Percentiles rank a stretch among this genome's conserved stretches.
Conservation (phyloP, 2,797 vertebrate genomes). For the Eurystomus glaucurus region DNA sequence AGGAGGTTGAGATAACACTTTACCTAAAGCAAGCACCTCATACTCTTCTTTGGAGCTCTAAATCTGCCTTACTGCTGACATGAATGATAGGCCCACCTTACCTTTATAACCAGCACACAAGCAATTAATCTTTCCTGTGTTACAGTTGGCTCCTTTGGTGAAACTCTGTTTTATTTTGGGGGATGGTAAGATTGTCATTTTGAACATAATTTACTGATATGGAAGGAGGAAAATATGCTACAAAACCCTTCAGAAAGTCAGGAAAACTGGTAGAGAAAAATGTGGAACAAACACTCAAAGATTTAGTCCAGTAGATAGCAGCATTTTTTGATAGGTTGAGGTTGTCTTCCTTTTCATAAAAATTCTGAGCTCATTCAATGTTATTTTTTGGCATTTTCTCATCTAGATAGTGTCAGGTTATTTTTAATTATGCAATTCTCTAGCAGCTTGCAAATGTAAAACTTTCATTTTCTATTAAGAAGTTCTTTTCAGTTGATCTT, state of each 20-base stretch:
- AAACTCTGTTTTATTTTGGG: background rate
- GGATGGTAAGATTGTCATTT: background rate
- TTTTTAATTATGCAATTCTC: conserved; percentile 60
- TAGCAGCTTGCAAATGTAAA: conserved; percentile 19
- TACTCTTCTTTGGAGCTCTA: background rate
- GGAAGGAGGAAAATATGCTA: background rate
- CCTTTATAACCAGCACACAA: background rate
- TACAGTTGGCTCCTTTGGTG: background rate
- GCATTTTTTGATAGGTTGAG: background rate
- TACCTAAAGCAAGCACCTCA: background rate
- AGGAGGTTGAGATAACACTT: background rate
- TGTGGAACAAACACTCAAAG: background rate
- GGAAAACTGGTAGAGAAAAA: background rate
- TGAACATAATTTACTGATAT: background rate
- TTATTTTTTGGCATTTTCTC: conserved; percentile 23
- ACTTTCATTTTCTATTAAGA: conserved; percentile 61
- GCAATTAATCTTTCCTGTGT: background rate
- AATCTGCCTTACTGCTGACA: background rate
- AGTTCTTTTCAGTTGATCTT: conserved; percentile 52
- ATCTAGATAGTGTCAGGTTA: background rate
- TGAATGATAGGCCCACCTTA: background rate
- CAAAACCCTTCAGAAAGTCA: background rate
- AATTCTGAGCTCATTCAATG: background rate
- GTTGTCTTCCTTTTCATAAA: background rate
- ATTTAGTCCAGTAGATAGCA: background rate